Evolutionary conservation across 2,797 vertebrate genomes (phyloP), one percentile per base, ranked within the genome.

Genomic region (Silurus lanzhouensis): DNA sequence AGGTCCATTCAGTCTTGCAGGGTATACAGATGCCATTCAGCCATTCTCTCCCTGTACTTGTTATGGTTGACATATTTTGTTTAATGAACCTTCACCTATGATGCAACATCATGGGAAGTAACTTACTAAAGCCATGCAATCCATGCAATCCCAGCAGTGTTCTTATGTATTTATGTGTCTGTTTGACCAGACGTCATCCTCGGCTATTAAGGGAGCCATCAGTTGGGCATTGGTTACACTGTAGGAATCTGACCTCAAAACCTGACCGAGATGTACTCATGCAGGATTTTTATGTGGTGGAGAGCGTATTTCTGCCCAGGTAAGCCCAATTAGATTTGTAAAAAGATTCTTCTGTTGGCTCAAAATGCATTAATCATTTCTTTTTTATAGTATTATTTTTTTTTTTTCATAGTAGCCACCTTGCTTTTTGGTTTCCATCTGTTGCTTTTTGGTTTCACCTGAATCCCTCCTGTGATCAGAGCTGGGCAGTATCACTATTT

Each of bases 241-340:
- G 98, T 99, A 88, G 98, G 66, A 99, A 98, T 90, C 96, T 99
- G 90, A 98, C 97, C 83, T 99, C 98, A 88, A 99, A 98, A 92
- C 96, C 98, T 0, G 98, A 99, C 93, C 95, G 98, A 94, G 98
- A 99, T 91, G 98, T 99, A 85, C 97, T 99, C 91, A 99, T 99
- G 98, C 98, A 99, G 93, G 98, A 99, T 90, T 99, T 99, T 93
- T 99, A 99, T 60, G 97, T 99, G 89, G 98, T 99, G 92, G 98
- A 99, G 93, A 99, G 97, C 63, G 97, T 99, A 71, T 99, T 98
- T 92, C 94, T 99, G 81, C 98, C 98, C 74, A 99, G 98, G 98
- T 99, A 94, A 94, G 95, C n/a, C 12, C 12, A 57, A 3, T 81
- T 27, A 13, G 79, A 55, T 31, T 19, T 81, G 27, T 38, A 48